Evolutionary conservation across 2,888 invertebrate species (phyloP).

Genomic region (Lepidonotus clava): DNA sequence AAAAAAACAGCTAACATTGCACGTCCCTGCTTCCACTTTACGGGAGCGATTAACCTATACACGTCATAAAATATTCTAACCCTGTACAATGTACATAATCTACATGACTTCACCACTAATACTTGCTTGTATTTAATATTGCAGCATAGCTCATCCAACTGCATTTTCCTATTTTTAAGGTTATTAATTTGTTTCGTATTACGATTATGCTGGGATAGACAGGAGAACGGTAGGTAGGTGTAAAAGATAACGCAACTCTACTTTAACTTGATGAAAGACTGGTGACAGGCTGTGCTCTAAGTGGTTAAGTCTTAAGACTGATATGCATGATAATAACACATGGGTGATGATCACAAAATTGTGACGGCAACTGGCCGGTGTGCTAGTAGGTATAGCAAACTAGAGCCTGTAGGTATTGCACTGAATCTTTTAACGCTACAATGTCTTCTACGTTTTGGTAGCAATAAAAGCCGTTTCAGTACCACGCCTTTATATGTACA

Average conservation of each 20-base stretch:
- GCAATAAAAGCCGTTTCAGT: too few relatives aligned
- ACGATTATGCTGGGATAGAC: not conserved
- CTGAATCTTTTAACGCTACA: not conserved
- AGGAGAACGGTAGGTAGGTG: not conserved
- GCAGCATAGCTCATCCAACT: not conserved
- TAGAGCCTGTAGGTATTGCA: not conserved
- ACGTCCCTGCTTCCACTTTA: not conserved
- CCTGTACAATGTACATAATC: conserved; percentile 26
- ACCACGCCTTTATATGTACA: too few relatives aligned
- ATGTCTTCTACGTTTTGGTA: too few relatives aligned
- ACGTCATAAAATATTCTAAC: not conserved
- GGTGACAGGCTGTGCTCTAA: conserved; percentile 6
- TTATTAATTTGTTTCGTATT: not conserved
- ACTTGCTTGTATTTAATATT: not conserved
- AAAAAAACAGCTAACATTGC: conserved; percentile 25
- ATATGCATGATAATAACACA: conserved; percentile 15
- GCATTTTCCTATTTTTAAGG: not conserved
- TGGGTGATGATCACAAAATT: not conserved
- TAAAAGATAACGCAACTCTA: not conserved
- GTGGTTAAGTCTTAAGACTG: not conserved
- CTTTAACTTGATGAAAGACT: conserved; percentile 9
- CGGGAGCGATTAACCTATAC: not conserved
- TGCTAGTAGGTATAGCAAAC: too few relatives aligned
- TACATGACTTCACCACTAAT: not conserved
- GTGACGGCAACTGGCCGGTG: not conserved